Conservation (phyloP, 2,797 vertebrate genomes). For the Alca torda region DNA sequence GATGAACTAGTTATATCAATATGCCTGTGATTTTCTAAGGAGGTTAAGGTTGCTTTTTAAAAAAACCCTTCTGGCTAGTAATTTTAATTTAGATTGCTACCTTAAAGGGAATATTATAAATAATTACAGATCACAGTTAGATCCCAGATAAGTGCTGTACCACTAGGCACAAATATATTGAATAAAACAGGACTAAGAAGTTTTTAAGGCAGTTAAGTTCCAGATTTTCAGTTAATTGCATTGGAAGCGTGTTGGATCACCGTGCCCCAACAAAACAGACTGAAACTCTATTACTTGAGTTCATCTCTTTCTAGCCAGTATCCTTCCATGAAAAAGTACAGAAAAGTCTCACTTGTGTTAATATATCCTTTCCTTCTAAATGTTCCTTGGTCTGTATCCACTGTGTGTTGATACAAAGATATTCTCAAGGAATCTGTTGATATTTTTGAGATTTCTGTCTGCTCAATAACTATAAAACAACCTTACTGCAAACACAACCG, state of each 20-base stretch:
- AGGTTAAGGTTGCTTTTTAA: conserved; percentile 5
- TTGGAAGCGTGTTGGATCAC: neutral
- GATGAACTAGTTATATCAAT: conserved; percentile 46
- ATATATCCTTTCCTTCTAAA: neutral
- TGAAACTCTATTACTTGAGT: neutral
- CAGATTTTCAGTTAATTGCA: conserved; percentile 3
- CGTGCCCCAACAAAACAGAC: neutral
- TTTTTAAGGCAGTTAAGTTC: conserved; percentile 2
- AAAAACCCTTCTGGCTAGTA: conserved; percentile 54
- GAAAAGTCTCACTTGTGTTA: neutral
- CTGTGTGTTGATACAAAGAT: neutral
- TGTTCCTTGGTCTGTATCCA: neutral
- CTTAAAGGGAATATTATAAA: conserved; percentile 64
- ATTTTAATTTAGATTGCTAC: conserved; percentile 63
- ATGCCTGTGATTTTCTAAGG: conserved; percentile 37
- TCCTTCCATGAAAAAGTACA: neutral
- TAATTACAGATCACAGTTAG: conserved; percentile 61
- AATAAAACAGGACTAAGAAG: conserved; percentile 13
- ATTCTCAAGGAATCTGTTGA: neutral
- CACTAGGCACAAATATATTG: conserved; percentile 25
- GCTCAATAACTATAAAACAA: neutral
- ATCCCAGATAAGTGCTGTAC: conserved; percentile 31
- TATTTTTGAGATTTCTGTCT: neutral
- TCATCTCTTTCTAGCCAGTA: neutral
- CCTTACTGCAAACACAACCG: neutral